Evolutionary conservation across 2,113 vertebrate genomes (phyloP).

Genomic region (Tapirus terrestris): DNA sequence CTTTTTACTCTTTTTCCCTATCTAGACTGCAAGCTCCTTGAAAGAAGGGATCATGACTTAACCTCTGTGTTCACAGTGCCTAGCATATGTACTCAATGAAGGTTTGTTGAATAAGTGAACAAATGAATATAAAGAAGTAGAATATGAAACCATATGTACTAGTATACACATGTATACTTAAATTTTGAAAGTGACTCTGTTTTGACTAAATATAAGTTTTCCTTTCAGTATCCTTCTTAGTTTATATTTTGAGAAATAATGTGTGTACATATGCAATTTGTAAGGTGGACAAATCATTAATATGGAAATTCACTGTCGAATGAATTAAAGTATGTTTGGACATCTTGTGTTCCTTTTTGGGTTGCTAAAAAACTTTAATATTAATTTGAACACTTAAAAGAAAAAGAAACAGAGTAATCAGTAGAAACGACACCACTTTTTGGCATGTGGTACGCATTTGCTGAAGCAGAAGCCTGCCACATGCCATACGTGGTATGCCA

Average conservation of each 20-base stretch:
- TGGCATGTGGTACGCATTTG: slow-evolving; percentile 72
- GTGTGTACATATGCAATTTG: background rate
- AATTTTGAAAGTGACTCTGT: slow-evolving; percentile 47
- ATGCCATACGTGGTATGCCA: slow-evolving; percentile 80
- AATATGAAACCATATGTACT: slow-evolving; percentile 25
- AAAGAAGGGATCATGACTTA: background rate
- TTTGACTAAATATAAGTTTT: slow-evolving; percentile 52
- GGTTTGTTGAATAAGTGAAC: background rate
- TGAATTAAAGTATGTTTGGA: slow-evolving; percentile 10
- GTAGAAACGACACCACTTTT: slow-evolving; percentile 31
- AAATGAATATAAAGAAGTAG: background rate
- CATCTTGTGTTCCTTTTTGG: background rate
- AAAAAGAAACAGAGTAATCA: slow-evolving; percentile 58
- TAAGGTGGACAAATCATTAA: slow-evolving; percentile 33
- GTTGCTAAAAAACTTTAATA: slow-evolving; percentile 49
- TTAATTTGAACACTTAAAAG: slow-evolving; percentile 56
- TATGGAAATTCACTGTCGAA: slow-evolving; percentile 10
- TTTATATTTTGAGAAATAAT: slow-evolving; percentile 50
- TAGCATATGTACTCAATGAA: background rate
- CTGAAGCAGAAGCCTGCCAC: slow-evolving; percentile 81
- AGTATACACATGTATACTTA: slow-evolving; percentile 20
- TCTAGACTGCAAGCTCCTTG: background rate
- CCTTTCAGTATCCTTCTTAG: background rate
- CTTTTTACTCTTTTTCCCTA: background rate
- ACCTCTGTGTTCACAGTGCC: background rate